Evolutionary conservation across 2,797 vertebrate species (phyloP).

Genomic region (Alcedo atthis): DNA sequence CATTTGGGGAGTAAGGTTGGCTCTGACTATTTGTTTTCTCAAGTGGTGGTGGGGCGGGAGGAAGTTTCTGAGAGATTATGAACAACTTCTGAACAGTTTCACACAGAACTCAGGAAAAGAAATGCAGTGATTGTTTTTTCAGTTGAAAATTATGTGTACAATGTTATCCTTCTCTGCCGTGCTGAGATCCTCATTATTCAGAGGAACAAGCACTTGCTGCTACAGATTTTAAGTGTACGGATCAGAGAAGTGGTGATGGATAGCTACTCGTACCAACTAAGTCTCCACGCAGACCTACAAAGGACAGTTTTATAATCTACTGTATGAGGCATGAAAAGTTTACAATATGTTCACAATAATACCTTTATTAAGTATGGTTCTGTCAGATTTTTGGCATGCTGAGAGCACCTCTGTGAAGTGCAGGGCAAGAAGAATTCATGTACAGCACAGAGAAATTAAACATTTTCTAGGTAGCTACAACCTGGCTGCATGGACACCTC

Average conservation of each 20-base stretch:
- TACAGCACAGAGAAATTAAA: neutral
- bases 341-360: neutral
- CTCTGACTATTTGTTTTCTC: constrained; percentile 25
- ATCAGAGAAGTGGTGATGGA: neutral
- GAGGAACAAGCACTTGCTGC: neutral
- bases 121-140: neutral
- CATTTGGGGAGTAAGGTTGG: constrained; percentile 1
- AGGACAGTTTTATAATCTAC: neutral
- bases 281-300: neutral
- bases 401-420: neutral
- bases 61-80: neutral
- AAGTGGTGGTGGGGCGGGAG: neutral
- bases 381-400: neutral
- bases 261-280: neutral
- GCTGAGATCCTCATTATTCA: neutral
- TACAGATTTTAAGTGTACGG: neutral
- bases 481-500: neutral
- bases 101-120: constrained; percentile 2
- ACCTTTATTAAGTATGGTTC: neutral
- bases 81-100: neutral
- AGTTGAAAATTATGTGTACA: neutral
- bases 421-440: neutral
- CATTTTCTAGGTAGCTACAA: neutral
- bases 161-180: neutral
- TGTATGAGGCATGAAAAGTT: neutral